Percentiles rank a stretch among this genome's conserved stretches.
These are phyloP conservation scores for Patella depressa DNA, from an alignment of 2,888 invertebrate genomes.

Conservation along the genomic window DNA sequence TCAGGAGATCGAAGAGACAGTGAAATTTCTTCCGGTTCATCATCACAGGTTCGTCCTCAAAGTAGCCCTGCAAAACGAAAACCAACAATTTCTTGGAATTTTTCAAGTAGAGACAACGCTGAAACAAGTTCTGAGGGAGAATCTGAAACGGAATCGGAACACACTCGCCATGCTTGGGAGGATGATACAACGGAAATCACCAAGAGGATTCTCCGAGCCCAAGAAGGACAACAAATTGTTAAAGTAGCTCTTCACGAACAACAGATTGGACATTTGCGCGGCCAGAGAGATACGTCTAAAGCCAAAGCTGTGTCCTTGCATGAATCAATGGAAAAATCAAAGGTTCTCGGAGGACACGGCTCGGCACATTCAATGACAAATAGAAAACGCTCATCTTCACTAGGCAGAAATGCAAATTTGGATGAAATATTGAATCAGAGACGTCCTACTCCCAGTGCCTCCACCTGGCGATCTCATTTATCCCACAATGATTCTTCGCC, in stretches of 20 bases:
- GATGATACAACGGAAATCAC: constrained; percentile 53
- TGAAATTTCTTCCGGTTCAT: constrained; percentile 29
- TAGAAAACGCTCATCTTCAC: background rate
- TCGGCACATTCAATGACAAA: background rate
- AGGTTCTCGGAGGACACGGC: background rate
- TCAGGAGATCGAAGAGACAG: constrained; percentile 37
- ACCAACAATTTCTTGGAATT: constrained; percentile 14
- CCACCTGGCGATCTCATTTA: constrained; percentile 51
- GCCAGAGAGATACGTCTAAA: background rate
- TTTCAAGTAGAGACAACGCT: constrained; percentile 3
- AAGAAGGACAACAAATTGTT: constrained; percentile 21
- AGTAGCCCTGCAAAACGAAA: constrained; percentile 47
- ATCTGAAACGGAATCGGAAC: background rate
- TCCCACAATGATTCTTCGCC: constrained; percentile 37
- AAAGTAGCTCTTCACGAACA: background rate
- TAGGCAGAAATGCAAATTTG: constrained; percentile 38
- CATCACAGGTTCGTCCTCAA: constrained; percentile 41
- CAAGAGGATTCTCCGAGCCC: constrained; percentile 50
- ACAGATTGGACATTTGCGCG: background rate
- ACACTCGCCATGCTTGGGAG: constrained; percentile 44
- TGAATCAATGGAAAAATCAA: background rate
- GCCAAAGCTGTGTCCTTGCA: background rate
- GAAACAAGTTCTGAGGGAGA: background rate
- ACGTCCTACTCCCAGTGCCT: constrained; percentile 48
- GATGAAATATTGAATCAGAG: constrained; percentile 51